phyloP scores from a whole-genome alignment of 2,888 invertebrate species.

The Drosophila diplacantha region DNA sequence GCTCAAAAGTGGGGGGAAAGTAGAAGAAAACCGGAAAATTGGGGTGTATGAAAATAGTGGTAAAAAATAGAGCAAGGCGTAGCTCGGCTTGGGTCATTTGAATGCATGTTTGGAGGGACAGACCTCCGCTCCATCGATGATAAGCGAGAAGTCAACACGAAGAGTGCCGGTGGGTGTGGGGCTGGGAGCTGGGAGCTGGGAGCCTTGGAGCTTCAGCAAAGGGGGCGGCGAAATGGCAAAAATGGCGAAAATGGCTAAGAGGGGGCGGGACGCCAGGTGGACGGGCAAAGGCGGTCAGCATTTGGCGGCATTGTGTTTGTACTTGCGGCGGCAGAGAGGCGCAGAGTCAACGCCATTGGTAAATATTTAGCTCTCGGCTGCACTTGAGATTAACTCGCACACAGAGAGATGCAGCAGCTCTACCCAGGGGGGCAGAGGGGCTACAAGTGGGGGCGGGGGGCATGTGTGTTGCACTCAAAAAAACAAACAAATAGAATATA shows the following conservation, averaged over 20 bases:
- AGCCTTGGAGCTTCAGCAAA: background rate
- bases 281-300: slow-evolving; percentile 6
- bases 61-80: slow-evolving; percentile 9
- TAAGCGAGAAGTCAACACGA: slow-evolving; percentile 54
- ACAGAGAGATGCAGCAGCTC: slow-evolving; percentile 41
- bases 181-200: background rate
- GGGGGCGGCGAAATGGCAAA: background rate
- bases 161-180: background rate
- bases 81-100: slow-evolving; percentile 47
- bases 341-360: slow-evolving; percentile 54
- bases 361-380: slow-evolving; percentile 72
- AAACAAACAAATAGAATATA: background rate
- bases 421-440: background rate
- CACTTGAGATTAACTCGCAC: slow-evolving; percentile 68
- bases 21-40: background rate
- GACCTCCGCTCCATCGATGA: slow-evolving; percentile 42
- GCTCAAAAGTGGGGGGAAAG: background rate
- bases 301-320: slow-evolving; percentile 27
- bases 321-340: slow-evolving; percentile 23
- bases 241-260: background rate
- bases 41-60: slow-evolving; percentile 6
- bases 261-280: background rate
- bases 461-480: slow-evolving; percentile 1
- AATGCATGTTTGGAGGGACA: slow-evolving; percentile 49
- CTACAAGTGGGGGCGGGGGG: background rate